Evolutionary conservation across 2,888 invertebrate species (phyloP).

Genomic region (Carabus problematicus): DNA sequence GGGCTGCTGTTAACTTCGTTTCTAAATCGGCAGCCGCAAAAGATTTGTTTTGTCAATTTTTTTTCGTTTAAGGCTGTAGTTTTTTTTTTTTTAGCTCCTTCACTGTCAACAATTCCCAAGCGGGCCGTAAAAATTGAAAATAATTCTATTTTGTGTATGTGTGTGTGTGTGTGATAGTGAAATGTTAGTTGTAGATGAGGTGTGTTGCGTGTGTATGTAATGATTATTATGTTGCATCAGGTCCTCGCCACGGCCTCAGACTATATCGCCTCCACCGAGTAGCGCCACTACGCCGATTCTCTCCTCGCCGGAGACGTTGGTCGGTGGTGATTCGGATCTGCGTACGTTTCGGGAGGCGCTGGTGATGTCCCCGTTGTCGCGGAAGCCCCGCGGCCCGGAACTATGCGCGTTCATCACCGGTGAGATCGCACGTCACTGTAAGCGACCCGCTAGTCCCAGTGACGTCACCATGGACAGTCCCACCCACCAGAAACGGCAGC

Average conservation of each 20-base stretch:
- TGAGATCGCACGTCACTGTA: constrained; percentile 77
- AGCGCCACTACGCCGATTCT: constrained; percentile 55
- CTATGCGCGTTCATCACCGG: constrained; percentile 75
- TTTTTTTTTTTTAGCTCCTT: no score
- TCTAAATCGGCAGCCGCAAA: no score
- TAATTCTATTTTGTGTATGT: no score
- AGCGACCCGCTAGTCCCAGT: constrained; percentile 71
- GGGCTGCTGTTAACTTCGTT: no score
- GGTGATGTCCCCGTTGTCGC: constrained; percentile 64
- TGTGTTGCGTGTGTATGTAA: neutral
- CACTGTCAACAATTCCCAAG: no score
- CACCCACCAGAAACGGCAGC: constrained; percentile 75
- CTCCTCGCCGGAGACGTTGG: constrained; percentile 38
- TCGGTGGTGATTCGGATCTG: constrained; percentile 68
- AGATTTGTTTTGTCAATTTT: no score
- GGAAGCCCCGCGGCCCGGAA: constrained; percentile 63
- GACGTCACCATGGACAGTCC: constrained; percentile 82
- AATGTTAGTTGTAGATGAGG: neutral
- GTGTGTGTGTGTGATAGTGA: no score
- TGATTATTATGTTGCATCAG: constrained; percentile 49
- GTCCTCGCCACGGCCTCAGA: constrained; percentile 63
- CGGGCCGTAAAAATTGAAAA: no score
- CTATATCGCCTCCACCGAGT: constrained; percentile 61
- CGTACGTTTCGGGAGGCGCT: constrained; percentile 79
- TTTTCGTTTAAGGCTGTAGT: no score